These are phyloP conservation scores for Drosophila kikkawai DNA, from an alignment of 1,140 invertebrate genomes.

Conservation along the genomic window DNA sequence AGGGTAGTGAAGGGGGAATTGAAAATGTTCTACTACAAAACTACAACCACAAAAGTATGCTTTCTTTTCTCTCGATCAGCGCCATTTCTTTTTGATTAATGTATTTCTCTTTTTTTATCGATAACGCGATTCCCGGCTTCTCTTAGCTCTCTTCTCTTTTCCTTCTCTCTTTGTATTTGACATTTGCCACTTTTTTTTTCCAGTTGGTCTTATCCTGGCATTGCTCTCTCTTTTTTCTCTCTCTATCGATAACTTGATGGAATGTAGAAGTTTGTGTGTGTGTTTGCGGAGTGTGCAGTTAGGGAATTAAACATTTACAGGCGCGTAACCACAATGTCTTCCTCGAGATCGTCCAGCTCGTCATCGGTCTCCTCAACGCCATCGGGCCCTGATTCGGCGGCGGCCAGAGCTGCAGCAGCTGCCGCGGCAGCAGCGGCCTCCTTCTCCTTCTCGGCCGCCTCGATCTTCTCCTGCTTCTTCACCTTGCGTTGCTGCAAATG, in stretches of 20 bases:
- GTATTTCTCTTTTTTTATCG: conserved; percentile 5
- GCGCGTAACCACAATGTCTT: conserved; percentile 94
- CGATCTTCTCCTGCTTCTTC: conserved; percentile 88
- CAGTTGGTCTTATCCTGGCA: background rate
- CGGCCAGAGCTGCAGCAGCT: conserved; percentile 85
- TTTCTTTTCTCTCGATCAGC: conserved; percentile 4
- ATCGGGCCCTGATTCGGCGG: conserved; percentile 85
- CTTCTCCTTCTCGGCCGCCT: conserved; percentile 85
- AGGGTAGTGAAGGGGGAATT: conserved; percentile 9
- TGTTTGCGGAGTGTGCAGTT: conserved; percentile 3
- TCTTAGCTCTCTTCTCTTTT: background rate
- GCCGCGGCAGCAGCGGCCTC: conserved; percentile 75
- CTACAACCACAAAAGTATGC: conserved; percentile 63
- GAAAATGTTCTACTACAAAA: conserved; percentile 39
- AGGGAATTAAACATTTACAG: conserved; percentile 86
- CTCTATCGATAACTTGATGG: conserved; percentile 36
- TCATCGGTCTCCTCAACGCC: conserved; percentile 90
- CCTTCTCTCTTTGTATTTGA: background rate
- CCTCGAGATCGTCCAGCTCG: conserved; percentile 93
- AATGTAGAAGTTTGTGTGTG: conserved; percentile 13
- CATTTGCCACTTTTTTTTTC: background rate
- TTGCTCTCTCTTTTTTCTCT: conserved; percentile 2
- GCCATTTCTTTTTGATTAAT: conserved; percentile 4
- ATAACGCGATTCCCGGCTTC: conserved; percentile 5
- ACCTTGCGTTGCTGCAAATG: conserved; percentile 85